Evolutionary conservation across 1,140 invertebrate genomes (phyloP).

Genomic region (Heterodera carotae): DNA sequence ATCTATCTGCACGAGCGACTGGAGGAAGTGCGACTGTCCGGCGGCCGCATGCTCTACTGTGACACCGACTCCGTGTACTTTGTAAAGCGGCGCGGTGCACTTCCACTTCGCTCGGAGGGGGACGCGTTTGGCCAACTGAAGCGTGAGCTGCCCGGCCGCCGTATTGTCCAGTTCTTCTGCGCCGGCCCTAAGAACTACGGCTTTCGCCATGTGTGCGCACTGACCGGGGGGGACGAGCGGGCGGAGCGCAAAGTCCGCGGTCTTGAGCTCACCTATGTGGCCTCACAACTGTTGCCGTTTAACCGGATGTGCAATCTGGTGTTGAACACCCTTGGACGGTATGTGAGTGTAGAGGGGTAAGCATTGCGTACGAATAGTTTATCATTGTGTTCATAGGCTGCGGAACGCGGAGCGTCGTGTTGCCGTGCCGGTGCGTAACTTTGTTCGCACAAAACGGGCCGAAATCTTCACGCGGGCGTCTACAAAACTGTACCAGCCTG

Average conservation of each 20-base stretch:
- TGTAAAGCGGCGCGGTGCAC: neutral
- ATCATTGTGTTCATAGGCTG: no score
- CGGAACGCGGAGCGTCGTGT: neutral
- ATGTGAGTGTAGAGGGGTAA: neutral
- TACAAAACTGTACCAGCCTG: neutral
- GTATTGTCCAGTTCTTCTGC: slow-evolving; percentile 6
- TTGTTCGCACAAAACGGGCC: neutral
- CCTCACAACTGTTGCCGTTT: neutral
- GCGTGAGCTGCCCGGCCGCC: slow-evolving; percentile 20
- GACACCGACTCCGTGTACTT: neutral
- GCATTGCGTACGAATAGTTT: neutral
- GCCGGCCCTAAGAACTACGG: slow-evolving; percentile 36
- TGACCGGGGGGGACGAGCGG: neutral
- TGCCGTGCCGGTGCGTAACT: neutral
- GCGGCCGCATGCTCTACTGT: slow-evolving; percentile 20
- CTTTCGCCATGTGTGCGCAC: neutral
- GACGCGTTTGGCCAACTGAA: slow-evolving; percentile 19
- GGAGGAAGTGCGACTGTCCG: slow-evolving; percentile 13
- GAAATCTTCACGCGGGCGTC: neutral
- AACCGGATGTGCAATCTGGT: neutral
- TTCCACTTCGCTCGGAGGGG: neutral
- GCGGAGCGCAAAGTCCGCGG: neutral
- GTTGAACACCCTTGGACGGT: neutral
- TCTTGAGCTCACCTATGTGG: neutral
- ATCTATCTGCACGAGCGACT: slow-evolving; percentile 5